A percentile compares a stretch with the other conserved stretches of the same genome.
Evolutionary conservation across 1,140 invertebrate genomes (phyloP).

Genomic region (Phthorimaea operculella): DNA sequence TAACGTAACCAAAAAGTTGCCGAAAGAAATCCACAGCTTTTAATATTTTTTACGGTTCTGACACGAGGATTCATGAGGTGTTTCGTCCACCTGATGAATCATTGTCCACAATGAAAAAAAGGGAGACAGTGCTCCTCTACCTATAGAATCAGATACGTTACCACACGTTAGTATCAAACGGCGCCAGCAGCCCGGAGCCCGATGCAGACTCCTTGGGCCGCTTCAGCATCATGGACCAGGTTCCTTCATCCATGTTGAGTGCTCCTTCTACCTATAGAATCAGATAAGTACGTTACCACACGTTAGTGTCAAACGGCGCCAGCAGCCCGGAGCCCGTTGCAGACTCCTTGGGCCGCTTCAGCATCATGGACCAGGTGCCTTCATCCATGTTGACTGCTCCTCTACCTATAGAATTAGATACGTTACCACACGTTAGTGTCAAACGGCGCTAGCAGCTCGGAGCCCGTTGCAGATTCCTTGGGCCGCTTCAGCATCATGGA

Average conservation of each 20-base stretch:
- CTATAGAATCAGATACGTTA: too few species aligned
- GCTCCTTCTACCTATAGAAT: too few species aligned
- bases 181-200: conserved; percentile 83
- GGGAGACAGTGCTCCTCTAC: too few species aligned
- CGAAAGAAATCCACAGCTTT: too few species aligned
- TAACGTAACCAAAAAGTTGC: too few species aligned
- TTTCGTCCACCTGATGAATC: too few species aligned
- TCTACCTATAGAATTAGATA: too few species aligned
- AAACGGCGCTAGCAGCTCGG: conserved; percentile 86
- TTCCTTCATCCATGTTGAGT: conserved; percentile 81
- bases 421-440: conserved; percentile 79
- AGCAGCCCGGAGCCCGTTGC: conserved; percentile 83
- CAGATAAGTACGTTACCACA: conserved; percentile 80
- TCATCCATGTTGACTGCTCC: too few species aligned
- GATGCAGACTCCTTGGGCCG: conserved; percentile 81
- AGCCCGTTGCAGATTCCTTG: conserved; percentile 80
- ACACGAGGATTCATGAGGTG: too few species aligned
- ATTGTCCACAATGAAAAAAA: too few species aligned
- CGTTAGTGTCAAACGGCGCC: conserved; percentile 82
- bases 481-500: conserved; percentile 83
- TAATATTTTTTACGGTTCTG: too few species aligned
- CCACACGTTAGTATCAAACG: conserved; percentile 88
- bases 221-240: conserved; percentile 82
- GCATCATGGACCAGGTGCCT: conserved; percentile 79
- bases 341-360: conserved; percentile 81